Conservation (phyloP, 2,797 vertebrate species). For the Macropodus opercularis region DNA sequence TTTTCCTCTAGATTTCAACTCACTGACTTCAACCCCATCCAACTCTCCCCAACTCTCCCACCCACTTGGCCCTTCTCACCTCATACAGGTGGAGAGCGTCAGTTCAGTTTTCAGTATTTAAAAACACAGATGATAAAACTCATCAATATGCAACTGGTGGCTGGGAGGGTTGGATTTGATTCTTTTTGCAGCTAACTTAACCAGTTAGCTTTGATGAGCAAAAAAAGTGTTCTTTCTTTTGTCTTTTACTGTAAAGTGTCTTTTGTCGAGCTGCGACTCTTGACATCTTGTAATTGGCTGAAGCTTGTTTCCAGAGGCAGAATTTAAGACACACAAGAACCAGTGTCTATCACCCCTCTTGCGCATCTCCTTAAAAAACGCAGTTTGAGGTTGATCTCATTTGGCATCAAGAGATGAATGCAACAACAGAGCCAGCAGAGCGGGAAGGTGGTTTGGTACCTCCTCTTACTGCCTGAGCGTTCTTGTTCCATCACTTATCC, state of each 20-base stretch:
- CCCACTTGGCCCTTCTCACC: constrained; percentile 64
- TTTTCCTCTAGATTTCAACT: constrained; percentile 56
- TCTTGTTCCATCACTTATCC: constrained; percentile 47
- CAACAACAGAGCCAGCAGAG: constrained; percentile 59
- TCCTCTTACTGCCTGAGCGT: constrained; percentile 39
- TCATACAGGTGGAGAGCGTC: constrained; percentile 71
- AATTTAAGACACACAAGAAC: constrained; percentile 72
- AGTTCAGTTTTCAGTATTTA: constrained; percentile 80
- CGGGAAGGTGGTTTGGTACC: constrained; percentile 26
- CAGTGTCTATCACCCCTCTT: constrained; percentile 59
- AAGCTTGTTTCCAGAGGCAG: constrained; percentile 75
- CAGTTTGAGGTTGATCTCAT: constrained; percentile 64
- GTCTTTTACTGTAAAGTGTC: constrained; percentile 70
- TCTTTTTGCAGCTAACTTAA: constrained; percentile 75
- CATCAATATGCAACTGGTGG: constrained; percentile 91
- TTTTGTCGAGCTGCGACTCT: constrained; percentile 76
- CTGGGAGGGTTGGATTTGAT: constrained; percentile 75
- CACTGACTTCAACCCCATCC: constrained; percentile 34
- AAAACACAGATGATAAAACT: constrained; percentile 98
- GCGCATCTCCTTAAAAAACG: constrained; percentile 53
- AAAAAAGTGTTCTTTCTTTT: constrained; percentile 70
- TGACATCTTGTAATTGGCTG: constrained; percentile 81
- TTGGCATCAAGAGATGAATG: constrained; percentile 70
- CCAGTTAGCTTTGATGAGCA: constrained; percentile 70
- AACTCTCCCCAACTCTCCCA: constrained; percentile 64